These are phyloP conservation scores for Phortica okadai DNA, from an alignment of 2,888 invertebrate genomes.

Conservation along the genomic window DNA sequence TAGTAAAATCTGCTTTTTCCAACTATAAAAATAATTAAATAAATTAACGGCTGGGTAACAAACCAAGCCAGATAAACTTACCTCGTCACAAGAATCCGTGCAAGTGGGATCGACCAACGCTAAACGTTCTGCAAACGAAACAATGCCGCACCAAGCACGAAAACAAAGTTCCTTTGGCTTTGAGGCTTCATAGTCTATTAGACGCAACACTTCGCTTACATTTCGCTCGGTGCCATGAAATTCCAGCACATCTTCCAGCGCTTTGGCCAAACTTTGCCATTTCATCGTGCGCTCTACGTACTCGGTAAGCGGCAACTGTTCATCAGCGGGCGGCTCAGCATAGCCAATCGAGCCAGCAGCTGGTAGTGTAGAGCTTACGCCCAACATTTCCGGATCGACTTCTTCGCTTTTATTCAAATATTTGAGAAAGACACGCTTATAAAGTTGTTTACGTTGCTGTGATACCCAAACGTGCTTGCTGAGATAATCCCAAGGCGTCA, in stretches of 20 bases:
- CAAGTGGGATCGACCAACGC: slow-evolving; percentile 71
- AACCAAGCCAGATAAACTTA: slow-evolving; percentile 62
- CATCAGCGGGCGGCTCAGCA: slow-evolving; percentile 44
- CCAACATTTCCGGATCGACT: slow-evolving; percentile 49
- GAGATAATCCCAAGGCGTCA: slow-evolving; percentile 85
- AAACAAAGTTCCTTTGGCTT: slow-evolving; percentile 77
- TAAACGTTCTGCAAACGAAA: slow-evolving; percentile 85
- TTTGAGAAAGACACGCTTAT: slow-evolving; percentile 79
- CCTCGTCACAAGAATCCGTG: slow-evolving; percentile 85
- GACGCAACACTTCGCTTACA: slow-evolving; percentile 63
- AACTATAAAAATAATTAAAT: slow-evolving; percentile 76
- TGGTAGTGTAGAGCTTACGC: slow-evolving; percentile 35
- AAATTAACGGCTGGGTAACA: not conserved
- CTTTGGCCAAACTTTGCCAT: slow-evolving; percentile 68
- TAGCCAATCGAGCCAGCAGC: not conserved
- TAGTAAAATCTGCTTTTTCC: slow-evolving; percentile 83
- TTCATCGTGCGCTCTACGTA: slow-evolving; percentile 70
- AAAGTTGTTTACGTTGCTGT: slow-evolving; percentile 78
- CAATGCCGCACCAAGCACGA: slow-evolving; percentile 87
- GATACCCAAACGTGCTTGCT: slow-evolving; percentile 82
- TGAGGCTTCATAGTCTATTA: slow-evolving; percentile 61
- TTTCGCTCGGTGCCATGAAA: slow-evolving; percentile 74
- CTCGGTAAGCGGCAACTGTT: slow-evolving; percentile 54
- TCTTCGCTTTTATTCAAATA: slow-evolving; percentile 70
- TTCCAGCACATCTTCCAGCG: slow-evolving; percentile 76